These are phyloP conservation scores for Chitala chitala DNA, from an alignment of 2,113 vertebrate genomes.

Conservation along the genomic window DNA sequence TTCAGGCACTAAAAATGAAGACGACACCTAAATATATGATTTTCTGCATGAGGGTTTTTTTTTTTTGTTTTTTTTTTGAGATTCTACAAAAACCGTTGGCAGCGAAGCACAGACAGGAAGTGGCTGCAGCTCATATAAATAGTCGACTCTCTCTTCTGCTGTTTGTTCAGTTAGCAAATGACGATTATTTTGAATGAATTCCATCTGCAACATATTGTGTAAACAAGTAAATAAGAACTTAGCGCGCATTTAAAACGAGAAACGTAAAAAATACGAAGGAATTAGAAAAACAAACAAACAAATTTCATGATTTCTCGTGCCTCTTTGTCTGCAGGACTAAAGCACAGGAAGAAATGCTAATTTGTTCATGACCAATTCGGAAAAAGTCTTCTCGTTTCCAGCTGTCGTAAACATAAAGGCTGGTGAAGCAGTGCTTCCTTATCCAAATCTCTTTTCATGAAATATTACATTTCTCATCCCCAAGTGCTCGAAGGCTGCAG, in stretches of 20 bases:
- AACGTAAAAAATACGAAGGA: neutral
- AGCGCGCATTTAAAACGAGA: neutral
- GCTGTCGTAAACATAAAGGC: constrained; percentile 49
- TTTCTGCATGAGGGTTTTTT: neutral
- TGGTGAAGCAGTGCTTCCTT: constrained; percentile 52
- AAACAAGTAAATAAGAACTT: neutral
- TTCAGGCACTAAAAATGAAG: constrained; percentile 16
- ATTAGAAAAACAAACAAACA: neutral
- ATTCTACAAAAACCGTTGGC: neutral
- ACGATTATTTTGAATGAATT: neutral
- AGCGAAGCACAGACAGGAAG: neutral
- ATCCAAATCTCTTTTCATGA: constrained; percentile 64
- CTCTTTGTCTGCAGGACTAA: neutral
- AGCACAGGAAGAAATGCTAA: constrained; percentile 15
- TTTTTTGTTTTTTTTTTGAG: neutral
- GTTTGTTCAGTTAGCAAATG: no score
- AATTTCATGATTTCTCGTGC: neutral
- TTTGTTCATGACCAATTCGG: constrained; percentile 38
- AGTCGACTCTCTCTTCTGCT: neutral
- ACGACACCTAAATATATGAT: neutral
- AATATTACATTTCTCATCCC: constrained; percentile 53
- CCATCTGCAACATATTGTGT: neutral
- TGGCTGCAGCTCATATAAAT: neutral
- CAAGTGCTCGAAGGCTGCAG: constrained; percentile 20
- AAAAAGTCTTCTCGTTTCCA: constrained; percentile 58